Conservation (phyloP, 2,888 invertebrate species). For the Pilophorus perplexus region DNA sequence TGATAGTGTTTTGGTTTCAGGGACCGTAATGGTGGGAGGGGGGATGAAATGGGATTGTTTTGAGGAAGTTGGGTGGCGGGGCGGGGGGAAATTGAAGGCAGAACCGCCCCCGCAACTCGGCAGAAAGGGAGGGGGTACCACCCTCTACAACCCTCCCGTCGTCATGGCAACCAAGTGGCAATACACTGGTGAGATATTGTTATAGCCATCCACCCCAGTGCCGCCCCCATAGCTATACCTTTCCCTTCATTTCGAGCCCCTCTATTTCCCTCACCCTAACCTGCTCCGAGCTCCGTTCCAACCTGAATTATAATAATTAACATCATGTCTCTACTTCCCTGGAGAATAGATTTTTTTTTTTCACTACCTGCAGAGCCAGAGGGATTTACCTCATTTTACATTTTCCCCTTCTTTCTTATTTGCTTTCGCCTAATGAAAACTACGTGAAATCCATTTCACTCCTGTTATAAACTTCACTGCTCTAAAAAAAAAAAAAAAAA, state of each 20-base stretch:
- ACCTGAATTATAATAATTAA: slow-evolving; percentile 36
- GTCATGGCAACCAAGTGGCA: slow-evolving; percentile 40
- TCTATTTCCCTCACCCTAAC: slow-evolving; percentile 3
- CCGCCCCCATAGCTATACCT: neutral
- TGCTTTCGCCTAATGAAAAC: no score
- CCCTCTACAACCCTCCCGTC: no score
- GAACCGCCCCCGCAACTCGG: slow-evolving; percentile 9
- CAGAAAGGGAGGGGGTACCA: no score
- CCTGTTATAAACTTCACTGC: no score
- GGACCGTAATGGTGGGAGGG: no score
- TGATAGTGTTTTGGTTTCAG: no score
- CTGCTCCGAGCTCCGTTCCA: neutral
- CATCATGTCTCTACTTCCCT: slow-evolving; percentile 11
- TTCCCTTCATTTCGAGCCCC: neutral
- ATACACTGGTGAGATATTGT: slow-evolving; percentile 42
- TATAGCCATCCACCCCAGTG: slow-evolving; percentile 30
- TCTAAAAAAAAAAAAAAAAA: no score
- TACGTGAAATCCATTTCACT: no score
- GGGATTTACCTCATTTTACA: no score
- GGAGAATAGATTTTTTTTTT: slow-evolving; percentile 13
- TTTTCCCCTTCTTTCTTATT: no score
- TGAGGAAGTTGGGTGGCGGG: slow-evolving; percentile 10
- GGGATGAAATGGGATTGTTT: slow-evolving; percentile 27
- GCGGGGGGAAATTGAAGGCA: slow-evolving; percentile 4
- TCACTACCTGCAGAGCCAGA: no score